Conservation (phyloP, 2,113 vertebrate genomes). For the Chitala chitala region DNA sequence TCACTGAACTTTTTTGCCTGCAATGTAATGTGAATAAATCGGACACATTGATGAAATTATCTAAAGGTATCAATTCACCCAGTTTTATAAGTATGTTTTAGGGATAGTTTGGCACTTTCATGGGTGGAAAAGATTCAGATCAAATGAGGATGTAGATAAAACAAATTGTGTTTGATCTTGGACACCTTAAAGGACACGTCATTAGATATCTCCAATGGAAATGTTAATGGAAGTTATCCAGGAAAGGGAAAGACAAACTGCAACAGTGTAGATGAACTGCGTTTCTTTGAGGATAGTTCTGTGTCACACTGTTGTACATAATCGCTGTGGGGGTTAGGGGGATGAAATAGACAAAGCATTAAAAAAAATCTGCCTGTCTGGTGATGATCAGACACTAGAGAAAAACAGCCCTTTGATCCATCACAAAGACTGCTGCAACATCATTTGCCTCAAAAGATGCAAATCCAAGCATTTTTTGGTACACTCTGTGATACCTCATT, state of each 20-base stretch:
- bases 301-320: not conserved
- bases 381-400: not conserved
- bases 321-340: not conserved
- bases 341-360: not conserved
- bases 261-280: not conserved
- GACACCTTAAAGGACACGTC: not conserved
- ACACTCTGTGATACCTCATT: too few relatives aligned
- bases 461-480: slow-evolving; percentile 3
- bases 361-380: not conserved
- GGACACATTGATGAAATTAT: too few relatives aligned
- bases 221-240: too few relatives aligned
- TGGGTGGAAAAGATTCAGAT: not conserved
- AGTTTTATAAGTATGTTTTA: not conserved
- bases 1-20: too few relatives aligned
- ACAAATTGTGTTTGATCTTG: not conserved
- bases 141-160: not conserved
- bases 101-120: not conserved
- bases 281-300: not conserved
- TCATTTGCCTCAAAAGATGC: not conserved
- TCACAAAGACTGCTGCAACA: not conserved
- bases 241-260: too few relatives aligned
- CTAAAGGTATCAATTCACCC: too few relatives aligned
- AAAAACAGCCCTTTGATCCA: not conserved
- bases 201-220: not conserved
- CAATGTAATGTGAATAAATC: too few relatives aligned